Base-by-base conservation (phyloP, 2,797 vertebrate genomes). In the Artibeus jamaicensis region DNA sequence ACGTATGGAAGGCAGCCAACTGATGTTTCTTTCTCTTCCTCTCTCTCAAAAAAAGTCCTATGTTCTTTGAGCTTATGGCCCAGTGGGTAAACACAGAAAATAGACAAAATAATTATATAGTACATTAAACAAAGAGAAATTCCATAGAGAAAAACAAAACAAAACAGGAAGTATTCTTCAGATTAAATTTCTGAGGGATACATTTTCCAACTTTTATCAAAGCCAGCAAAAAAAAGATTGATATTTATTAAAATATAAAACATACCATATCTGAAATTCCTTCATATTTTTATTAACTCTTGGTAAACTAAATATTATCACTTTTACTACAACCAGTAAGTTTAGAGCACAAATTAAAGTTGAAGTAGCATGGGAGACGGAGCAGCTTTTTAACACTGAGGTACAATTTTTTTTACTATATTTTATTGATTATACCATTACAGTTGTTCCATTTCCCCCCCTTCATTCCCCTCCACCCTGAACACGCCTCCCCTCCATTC, bases 91-190 rank as follows among this genome's bases (percentile, higher is more conserved):
- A 82, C 37, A 68, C 39, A 88, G 48, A 65, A 6, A 42, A 22
- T 44, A 91, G 57, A 32, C 62, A 68, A 84, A 93, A 57, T 92
- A 76, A 74, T n/a, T 73, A 34, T 55, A 4, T 16, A 83, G n/a
- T 68, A 67, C 48, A 68, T 76, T 93, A 86, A 87, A 81, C 5
- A 18, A 74, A 96, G 71, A 79, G 74, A 29, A 89, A 88, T 68
- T 93, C 44, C 34, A 14, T 57, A 48, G 46, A 85, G 50, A 74
- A 48, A 82, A 94, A 29, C 42, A 65, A 82, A 94, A 29, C 42
- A 65, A 81, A 95, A 79, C 44, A 82, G 73, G 90, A 91, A 76
- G 12, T 78, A n/a, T 46, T 86, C 62, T 95, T 94, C 26, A 89
- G 42, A 62, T 82, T 59, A 29, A 19, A 59, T 50, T 92, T 32